Base-by-base conservation (phyloP, 2,888 invertebrate species). In the Thumatha senex region DNA sequence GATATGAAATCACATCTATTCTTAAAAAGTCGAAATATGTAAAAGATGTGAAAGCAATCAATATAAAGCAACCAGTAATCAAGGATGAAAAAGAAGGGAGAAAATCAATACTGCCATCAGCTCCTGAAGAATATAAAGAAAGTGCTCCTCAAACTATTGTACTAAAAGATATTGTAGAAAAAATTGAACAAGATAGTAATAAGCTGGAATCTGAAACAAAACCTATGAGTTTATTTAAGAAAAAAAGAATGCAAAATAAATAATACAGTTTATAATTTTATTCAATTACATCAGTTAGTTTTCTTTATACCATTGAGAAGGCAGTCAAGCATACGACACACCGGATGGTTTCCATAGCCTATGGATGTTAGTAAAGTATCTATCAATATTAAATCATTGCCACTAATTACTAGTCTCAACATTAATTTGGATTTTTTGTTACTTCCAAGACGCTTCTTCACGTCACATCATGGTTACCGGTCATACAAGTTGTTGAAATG, bases 151-250 rank as follows among this genome's bases (percentile, higher is more conserved):
- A 62, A 56, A 74, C 76, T 36, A 86, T 89, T 60, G 59, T 82
- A 18, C 47, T 89, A 10, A 83, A 81, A 57, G 89, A 90, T 77
- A 68, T 90, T 38, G 56, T 74, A 31, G 90, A 90, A 64, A 87
- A 78, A 52, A 51, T 43, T 11, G 64, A 62, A 46, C 45, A 46
- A 38, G 60, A 56, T 54, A 58, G 63, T 54, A 73, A 64, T 33
- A 72, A 65, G 40, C 34, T 68, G 31, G 63, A 73, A 40, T 71
- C 41, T 47, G 73, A 67, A 40, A 73, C 61, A 35, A 78, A 85
- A 58, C 89, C 89, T 34, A 73, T 76, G 40, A 91, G 90, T 67
- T 67, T 91, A 44, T 91, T 89, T 57, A 90, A 89, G 61, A 82
- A 83, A 63, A 82, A 73, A 54, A 82, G 88, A 63, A 79, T 84